These are phyloP conservation scores for Microtus richardsoni DNA, from an alignment of 2,113 vertebrate species.

Conservation along the genomic window DNA sequence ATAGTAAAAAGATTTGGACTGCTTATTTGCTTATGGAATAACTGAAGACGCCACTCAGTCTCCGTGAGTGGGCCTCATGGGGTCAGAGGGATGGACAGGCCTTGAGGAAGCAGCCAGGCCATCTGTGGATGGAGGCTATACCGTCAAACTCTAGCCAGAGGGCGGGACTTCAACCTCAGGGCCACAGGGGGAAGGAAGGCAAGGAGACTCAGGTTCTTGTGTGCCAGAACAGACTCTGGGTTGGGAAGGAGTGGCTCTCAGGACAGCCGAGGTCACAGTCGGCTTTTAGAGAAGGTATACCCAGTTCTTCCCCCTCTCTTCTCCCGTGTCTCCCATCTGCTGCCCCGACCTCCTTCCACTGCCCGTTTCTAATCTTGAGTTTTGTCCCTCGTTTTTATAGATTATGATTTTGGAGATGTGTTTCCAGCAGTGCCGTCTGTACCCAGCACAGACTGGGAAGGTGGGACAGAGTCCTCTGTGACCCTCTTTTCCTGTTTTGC, in stretches of 20 bases:
- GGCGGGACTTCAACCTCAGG: neutral
- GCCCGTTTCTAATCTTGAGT: constrained; percentile 89
- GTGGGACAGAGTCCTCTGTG: constrained; percentile 93
- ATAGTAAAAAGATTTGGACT: neutral
- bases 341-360: constrained; percentile 36
- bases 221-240: neutral
- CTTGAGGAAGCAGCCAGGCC: neutral
- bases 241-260: neutral
- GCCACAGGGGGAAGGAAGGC: neutral
- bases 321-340: constrained; percentile 50
- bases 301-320: constrained; percentile 36
- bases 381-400: constrained; percentile 97
- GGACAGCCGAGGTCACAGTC: neutral
- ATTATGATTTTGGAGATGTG: constrained; percentile 99
- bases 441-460: constrained; percentile 99
- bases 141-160: neutral
- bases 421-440: constrained; percentile 98
- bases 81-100: fast-evolving
- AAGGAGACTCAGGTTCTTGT: neutral
- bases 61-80: neutral
- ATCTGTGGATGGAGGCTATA: neutral
- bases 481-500: constrained; percentile 82
- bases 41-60: fast-evolving
- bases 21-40: fast-evolving
- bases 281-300: neutral